Conservation (phyloP, 2,888 invertebrate genomes). For the Athalia rosae region DNA sequence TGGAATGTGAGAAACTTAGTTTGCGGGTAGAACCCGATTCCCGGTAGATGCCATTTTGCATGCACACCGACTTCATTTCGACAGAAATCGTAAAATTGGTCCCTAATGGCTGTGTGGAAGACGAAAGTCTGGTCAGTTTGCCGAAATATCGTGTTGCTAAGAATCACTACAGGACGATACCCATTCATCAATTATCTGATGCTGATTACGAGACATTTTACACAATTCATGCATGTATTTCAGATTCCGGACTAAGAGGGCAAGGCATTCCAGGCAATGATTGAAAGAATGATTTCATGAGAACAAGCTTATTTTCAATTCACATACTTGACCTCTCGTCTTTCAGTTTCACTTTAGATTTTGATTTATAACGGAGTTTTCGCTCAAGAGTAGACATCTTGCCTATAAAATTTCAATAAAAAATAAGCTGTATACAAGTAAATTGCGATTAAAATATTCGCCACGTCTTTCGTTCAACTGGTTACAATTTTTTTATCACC, state of each 20-base stretch:
- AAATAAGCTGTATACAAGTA: constrained; percentile 9
- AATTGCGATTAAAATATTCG: background rate
- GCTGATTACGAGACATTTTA: background rate
- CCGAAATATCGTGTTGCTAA: constrained; percentile 5
- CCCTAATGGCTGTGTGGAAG: constrained; percentile 12
- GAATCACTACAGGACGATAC: constrained; percentile 4
- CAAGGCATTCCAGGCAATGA: constrained; percentile 40
- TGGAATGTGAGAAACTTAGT: background rate
- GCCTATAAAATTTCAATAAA: constrained; percentile 63
- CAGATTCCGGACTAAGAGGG: constrained; percentile 5
- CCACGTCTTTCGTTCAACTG: constrained; percentile 18
- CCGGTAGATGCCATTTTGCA: constrained; percentile 32
- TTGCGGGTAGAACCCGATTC: background rate
- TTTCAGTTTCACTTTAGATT: constrained; percentile 67
- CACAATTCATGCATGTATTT: constrained; percentile 33
- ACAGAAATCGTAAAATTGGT: background rate
- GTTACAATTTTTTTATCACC: background rate
- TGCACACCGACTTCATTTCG: constrained; percentile 39
- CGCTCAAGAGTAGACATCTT: constrained; percentile 70
- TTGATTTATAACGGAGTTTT: constrained; percentile 63
- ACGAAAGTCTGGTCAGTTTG: background rate
- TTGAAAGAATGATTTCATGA: constrained; percentile 6
- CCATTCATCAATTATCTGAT: constrained; percentile 9
- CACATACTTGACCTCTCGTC: constrained; percentile 69
- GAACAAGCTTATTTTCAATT: constrained; percentile 53